Conservation (phyloP, 2,888 invertebrate species). For the Cryptus armator region DNA sequence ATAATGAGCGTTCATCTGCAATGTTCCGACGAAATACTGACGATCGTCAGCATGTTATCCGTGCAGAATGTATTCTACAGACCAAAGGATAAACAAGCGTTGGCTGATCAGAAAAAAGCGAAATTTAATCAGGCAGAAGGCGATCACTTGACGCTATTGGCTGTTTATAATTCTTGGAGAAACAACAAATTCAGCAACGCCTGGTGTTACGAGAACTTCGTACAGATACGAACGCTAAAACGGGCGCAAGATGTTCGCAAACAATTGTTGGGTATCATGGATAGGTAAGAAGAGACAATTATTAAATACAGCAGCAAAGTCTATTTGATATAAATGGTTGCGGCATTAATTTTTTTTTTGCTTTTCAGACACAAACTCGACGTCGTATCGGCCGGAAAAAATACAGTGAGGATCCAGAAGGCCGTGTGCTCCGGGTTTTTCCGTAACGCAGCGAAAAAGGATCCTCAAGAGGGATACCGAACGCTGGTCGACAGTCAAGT, state of each 20-base stretch:
- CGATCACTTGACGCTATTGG: conserved; percentile 98
- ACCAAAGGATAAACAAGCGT: conserved; percentile 97
- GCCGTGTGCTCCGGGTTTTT: conserved; percentile 99
- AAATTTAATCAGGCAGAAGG: conserved; percentile 99
- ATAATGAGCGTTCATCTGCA: conserved; percentile 99
- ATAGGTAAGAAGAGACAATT: conserved; percentile 87
- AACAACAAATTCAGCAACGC: conserved; percentile 99
- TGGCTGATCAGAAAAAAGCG: conserved; percentile 99
- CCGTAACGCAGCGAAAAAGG: conserved; percentile 99
- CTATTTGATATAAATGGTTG: neutral
- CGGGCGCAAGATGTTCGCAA: conserved; percentile 99
- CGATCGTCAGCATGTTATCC: conserved; percentile 99
- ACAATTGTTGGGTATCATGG: conserved; percentile 98
- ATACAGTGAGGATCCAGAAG: conserved; percentile 98
- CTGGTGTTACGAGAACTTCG: conserved; percentile 99
- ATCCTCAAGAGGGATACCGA: conserved; percentile 99
- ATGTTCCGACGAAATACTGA: conserved; percentile 99
- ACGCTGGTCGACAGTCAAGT: conserved; percentile 99
- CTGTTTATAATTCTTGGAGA: conserved; percentile 99
- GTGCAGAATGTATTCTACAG: conserved; percentile 99
- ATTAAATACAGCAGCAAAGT: neutral
- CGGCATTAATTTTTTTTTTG: conserved; percentile 19
- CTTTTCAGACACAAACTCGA: conserved; percentile 94
- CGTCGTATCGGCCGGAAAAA: conserved; percentile 98
- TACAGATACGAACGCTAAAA: conserved; percentile 98